Evolutionary conservation across 2,888 invertebrate genomes (phyloP), one percentile per base, ranked within the genome.

Genomic region (Dasypolia templi): DNA sequence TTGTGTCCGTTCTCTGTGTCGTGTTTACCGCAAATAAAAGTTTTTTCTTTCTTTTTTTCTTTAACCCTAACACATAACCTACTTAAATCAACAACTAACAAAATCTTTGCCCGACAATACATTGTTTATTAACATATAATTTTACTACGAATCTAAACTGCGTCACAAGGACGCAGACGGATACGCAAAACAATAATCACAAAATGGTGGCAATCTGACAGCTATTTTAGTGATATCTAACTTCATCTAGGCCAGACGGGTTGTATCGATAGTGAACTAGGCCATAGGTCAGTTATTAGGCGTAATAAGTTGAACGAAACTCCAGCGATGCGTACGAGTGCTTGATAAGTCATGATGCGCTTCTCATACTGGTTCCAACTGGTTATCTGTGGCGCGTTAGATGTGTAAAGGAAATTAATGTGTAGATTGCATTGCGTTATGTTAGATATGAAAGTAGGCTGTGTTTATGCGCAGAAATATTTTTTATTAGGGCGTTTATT

Each of bases 261-360:
- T 89, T 75, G 80, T 87, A 87, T 83, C 81, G 91, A 92, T 93
- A 93, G 85, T 83, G 62, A 93, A 91, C 77, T 92, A 80, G 94
- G 92, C 79, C 94, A 92, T 89, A 91, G 94, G 93, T 94, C 94
- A 93, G 87, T 89, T 90, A 93, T 94, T 94, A 94, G 93, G 91
- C 94, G 95, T 89, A 93, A 90, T 94, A 88, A 79, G 82, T 86
- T 85, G 77, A 79, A 86, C 83, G 76, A 75, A 78, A 88, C 89
- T 89, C 79, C 64, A 44, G 42, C 85, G 85, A 81, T 77, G 77
- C 73, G 86, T 76, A 82, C 70, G 46, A 75, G 58, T 61, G 68
- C 65, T 39, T 78, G 88, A 88, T 88, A 87, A 69, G 58, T 61
- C 42, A 17, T 74, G 77, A 77, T 81, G 84, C 84, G 83, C 44